Evolutionary conservation across 2,888 invertebrate genomes (phyloP).

Genomic region (Drosophila planitibia): DNA sequence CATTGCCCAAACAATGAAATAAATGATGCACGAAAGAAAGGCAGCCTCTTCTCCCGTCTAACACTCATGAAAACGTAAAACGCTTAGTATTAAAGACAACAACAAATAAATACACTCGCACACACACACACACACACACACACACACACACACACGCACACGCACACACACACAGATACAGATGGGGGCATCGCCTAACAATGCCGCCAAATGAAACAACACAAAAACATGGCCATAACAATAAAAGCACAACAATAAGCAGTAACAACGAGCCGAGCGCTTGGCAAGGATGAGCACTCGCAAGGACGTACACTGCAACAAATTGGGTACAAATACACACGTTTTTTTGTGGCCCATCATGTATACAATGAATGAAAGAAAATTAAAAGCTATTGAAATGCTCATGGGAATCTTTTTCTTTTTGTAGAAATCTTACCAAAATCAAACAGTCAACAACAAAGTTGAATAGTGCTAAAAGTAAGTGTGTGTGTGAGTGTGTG

Average conservation of each 20-base stretch:
- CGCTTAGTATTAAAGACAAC: constrained; percentile 72
- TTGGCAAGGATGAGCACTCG: constrained; percentile 40
- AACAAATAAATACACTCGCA: constrained; percentile 14
- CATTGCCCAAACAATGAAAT: constrained; percentile 20
- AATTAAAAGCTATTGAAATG: background rate
- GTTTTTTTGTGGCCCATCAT: background rate
- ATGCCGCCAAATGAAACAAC: constrained; percentile 78
- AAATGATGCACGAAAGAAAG: constrained; percentile 37
- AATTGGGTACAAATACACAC: background rate
- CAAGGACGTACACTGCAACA: constrained; percentile 42
- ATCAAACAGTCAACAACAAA: background rate
- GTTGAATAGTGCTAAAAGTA: background rate
- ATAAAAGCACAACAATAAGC: constrained; percentile 79
- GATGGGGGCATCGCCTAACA: constrained; percentile 44
- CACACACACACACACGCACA: background rate
- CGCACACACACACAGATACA: background rate
- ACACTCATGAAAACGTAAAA: constrained; percentile 68
- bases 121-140: constrained; percentile 1
- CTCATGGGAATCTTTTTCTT: background rate
- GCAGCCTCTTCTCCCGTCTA: constrained; percentile 14
- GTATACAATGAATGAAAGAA: background rate
- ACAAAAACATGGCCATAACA: constrained; percentile 76
- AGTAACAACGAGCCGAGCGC: constrained; percentile 68
- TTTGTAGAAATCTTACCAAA: background rate
- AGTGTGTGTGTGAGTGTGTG: background rate